Base-by-base conservation (phyloP, 1,140 invertebrate genomes). In the Fopius arisanus region DNA sequence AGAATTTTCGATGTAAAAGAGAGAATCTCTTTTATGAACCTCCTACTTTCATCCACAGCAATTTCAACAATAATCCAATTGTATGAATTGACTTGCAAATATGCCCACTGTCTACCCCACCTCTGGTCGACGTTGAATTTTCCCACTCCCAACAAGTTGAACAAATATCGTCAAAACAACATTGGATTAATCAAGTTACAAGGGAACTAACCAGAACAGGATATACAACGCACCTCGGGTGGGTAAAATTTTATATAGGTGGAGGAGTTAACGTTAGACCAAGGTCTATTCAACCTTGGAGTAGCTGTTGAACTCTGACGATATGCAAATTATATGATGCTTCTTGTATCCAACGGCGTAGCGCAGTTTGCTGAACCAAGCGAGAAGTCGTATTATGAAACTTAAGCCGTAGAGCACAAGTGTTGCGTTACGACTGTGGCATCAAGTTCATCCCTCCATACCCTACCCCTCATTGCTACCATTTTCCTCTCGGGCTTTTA, bases 401-500 rank as follows among this genome's bases (percentile, higher is more conserved):
- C 82, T 85, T 85, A 82, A 83, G 81, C 82, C 79, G 77, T 83
- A 80, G 77, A 79, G 81, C 81, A 79, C 82, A 83, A 84, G 81
- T 85, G 83, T 84, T 80, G 82, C 81, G 80, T 80, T 81, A 77
- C 77, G 78, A 82, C 77, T 78, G 75, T 78, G 51, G 76, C 72
- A 71, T 70, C 73, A 67, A 48, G 43, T 48, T 48, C 43, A 14
- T 48, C 48, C 67, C 67, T 70, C 65, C 12, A 62, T n/a, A n/a
- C n/a, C n/a, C 14, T 21, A 29, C 21, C 14, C 26, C 19, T 33
- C 29, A 31, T 33, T 31, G 6, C 19, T 16, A 31, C n/a, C 29
- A 29, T 29, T 59, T 59, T 72, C 59, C 33, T 72, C 41, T 41
- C 14, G 40, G 23, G 48, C 43, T 63, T 48, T 33, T 29, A 33